Percentiles rank a stretch among this genome's conserved stretches.
Conservation (phyloP, 2,113 vertebrate genomes). For the Dromiciops gliroides region DNA sequence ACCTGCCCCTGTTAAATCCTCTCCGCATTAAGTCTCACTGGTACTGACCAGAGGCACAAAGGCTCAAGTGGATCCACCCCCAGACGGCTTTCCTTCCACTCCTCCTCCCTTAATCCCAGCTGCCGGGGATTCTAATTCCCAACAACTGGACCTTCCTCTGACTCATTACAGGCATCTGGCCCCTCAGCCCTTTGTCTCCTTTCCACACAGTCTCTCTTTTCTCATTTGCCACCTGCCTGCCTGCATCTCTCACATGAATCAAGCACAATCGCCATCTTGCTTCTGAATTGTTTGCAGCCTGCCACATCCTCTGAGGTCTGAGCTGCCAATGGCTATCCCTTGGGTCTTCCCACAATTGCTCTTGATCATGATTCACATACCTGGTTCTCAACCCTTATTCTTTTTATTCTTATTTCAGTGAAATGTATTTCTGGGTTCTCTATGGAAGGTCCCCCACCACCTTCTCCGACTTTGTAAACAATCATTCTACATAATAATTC, state of each 20-base stretch:
- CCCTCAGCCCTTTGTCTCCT: background rate
- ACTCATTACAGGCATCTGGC: background rate
- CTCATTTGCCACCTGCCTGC: background rate
- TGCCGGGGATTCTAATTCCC: background rate
- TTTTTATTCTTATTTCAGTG: background rate
- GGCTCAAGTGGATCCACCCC: background rate
- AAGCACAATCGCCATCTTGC: background rate
- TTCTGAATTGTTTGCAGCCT: background rate
- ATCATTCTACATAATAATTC: background rate
- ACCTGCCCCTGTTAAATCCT: background rate
- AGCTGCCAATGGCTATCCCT: too few relatives aligned
- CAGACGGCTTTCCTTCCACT: background rate
- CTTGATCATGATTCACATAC: background rate
- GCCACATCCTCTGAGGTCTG: background rate
- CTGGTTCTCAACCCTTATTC: background rate
- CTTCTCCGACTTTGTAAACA: conserved; percentile 1
- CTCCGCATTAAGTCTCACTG: conserved; percentile 7
- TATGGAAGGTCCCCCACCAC: background rate
- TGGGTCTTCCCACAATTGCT: background rate
- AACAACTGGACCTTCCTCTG: conserved; percentile 30
- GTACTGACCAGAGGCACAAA: conserved; percentile 46
- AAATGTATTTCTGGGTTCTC: background rate
- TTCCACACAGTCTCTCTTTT: background rate
- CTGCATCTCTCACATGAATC: background rate
- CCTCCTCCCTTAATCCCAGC: conserved; percentile 22